Evolutionary conservation across 2,888 invertebrate genomes (phyloP), one percentile per base, ranked within the genome.

Genomic region (Strigamia maritima): DNA sequence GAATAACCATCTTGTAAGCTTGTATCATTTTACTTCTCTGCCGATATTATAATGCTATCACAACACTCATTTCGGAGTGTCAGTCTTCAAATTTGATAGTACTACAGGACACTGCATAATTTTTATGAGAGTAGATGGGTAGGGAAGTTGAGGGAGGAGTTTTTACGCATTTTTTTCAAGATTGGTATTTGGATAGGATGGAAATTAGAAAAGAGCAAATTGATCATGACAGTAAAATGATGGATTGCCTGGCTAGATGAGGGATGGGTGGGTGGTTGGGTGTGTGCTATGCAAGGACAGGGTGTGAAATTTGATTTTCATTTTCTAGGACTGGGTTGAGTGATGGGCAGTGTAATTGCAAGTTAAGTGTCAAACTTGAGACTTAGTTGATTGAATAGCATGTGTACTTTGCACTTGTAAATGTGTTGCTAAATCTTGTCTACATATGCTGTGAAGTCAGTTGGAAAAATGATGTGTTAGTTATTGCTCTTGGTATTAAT

Each of bases 281-380:
- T 44, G 44, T 44, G 44, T 44, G 44, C 2, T n/a, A 22, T 1
- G 60, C 60, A 60, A 60, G 60, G 19, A 60, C 60, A n/a, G 19
- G 28, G 70, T 70, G 70, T 70, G 70, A 70, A 70, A 70, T 70
- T 70, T 70, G 70, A 70, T 70, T 70, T 70, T 70, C 70, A 70
- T 70, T 70, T 70, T 70, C 28, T 24, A 24, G 14, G 28, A 26
- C 70, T 28, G 60, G 19, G 70, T 28, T 70, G 70, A 70, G 70
- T 70, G 70, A 70, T 70, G 70, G 70, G 14, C 70, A 28, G 16
- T 70, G 70, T 70, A 70, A 70, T 70, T 70, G 70, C 70, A 10
- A 70, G 70, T 70, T 70, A 26, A 70, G 70, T 70, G 70, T 70
- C 70, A 70, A 28, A 70, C 70, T 70, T 70, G 70, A 70, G 70